Evolutionary conservation across 2,797 vertebrate genomes (phyloP), one percentile per base, ranked within the genome.

Genomic region (Oryzias sinensis): DNA sequence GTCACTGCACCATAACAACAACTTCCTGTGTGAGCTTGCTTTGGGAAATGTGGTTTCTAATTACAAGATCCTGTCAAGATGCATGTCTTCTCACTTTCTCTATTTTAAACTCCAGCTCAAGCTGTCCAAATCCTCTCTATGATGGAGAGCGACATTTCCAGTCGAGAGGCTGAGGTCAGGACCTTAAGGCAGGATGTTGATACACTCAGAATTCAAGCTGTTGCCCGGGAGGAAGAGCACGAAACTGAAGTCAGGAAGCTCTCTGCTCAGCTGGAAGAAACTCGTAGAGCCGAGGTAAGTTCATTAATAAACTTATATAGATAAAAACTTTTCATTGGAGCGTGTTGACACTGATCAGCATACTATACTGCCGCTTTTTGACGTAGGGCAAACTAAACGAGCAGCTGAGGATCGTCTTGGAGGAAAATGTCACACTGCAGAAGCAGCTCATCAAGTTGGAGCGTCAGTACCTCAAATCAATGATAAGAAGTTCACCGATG

Each of bases 11-110:
- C 53, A 84, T 56, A 89, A 93, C 40, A 85, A 91, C 69, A 87
- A 77, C 46, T 93, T 95, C 89, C 91, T 93, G 25, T 90, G 94
- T 94, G 82, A 93, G 93, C 88, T 81, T 49, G 56, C 18, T 61
- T 55, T 65, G 14, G 41, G 49, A 60, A 65, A 77, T 68, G 51
- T 45, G 29, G 43, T 57, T 49, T 76, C 58, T 63, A 50, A 81
- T 79, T 54, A 59, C 50, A 50, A 56, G 43, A 60, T 29, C 18
- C 55, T 53, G 50, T 74, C 60, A 83, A 63, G 61, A 62, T 18
- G 5, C 56, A 56, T 22, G 14, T 53, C 17, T 24, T 74, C 43
- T 68, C 61, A 66, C 80, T 14, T 4, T 61, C 15, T 72, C 65
- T 81, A 63, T 85, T 75, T 81, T 27, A 59, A 79, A 41, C 53